Percentiles rank a stretch among this genome's conserved stretches.
phyloP scores from a whole-genome alignment of 2,113 vertebrate genomes.

The Grammomys surdaster region DNA sequence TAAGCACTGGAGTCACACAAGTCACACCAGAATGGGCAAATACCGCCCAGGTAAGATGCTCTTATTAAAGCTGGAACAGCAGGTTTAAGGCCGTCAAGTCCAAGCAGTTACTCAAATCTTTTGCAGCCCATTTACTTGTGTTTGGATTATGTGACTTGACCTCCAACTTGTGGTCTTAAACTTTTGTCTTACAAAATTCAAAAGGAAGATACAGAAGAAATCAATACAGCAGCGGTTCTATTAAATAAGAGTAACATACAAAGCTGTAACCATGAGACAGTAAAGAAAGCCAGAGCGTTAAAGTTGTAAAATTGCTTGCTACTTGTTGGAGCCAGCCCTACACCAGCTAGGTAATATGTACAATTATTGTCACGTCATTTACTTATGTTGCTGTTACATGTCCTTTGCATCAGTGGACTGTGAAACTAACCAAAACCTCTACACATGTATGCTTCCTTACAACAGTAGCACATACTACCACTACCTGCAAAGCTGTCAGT shows the following conservation, averaged over 20 bases:
- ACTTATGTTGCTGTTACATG: conserved; percentile 86
- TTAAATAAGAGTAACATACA: conserved; percentile 89
- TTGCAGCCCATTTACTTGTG: conserved; percentile 83
- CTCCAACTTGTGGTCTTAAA: conserved; percentile 89
- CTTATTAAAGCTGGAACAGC: too few species aligned
- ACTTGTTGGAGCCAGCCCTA: conserved; percentile 89
- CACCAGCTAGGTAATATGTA: conserved; percentile 91
- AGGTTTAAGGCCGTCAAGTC: conserved; percentile 95
- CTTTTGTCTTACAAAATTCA: conserved; percentile 86
- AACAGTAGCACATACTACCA: conserved; percentile 89
- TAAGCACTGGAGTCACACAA: conserved; percentile 90
- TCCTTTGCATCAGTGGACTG: conserved; percentile 89
- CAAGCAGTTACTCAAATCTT: conserved; percentile 90
- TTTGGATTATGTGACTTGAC: conserved; percentile 88
- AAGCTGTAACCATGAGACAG: conserved; percentile 89
- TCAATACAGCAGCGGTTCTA: conserved; percentile 87
- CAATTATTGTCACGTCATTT: conserved; percentile 90
- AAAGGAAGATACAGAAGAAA: conserved; percentile 86
- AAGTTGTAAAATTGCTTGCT: conserved; percentile 90
- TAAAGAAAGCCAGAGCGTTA: conserved; percentile 91
- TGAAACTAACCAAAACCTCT: conserved; percentile 87
- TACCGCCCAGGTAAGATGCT: conserved; percentile 96
- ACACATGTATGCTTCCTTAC: conserved; percentile 85
- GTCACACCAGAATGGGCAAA: conserved; percentile 93
- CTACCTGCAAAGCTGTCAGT: conserved; percentile 89